phyloP scores from a whole-genome alignment of 2,113 vertebrate species.

The Daphoenositta chrysoptera region DNA sequence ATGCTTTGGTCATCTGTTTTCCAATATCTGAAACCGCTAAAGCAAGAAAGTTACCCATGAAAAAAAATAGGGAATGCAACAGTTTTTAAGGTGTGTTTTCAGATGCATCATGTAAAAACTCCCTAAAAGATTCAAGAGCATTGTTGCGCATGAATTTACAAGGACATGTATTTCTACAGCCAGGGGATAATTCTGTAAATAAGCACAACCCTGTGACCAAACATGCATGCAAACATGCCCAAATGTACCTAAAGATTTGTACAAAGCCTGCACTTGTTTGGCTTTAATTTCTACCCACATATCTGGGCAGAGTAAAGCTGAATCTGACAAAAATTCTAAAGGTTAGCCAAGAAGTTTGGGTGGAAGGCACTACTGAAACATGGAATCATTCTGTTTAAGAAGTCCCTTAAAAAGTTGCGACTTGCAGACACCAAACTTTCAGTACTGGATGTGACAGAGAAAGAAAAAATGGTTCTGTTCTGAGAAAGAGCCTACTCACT shows the following conservation, averaged over 20 bases:
- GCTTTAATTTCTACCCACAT: not conserved
- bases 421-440: not conserved
- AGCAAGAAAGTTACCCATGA: not conserved
- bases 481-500: not conserved
- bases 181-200: not conserved
- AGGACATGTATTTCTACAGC: not conserved
- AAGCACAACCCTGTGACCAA: not conserved
- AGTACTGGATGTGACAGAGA: not conserved
- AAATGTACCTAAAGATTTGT: not conserved
- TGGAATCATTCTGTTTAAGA: not conserved
- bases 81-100: not conserved
- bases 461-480: not conserved
- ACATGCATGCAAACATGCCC: not conserved
- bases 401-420: not conserved
- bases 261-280: not conserved
- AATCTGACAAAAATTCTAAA: not conserved
- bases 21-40: not conserved
- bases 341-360: not conserved
- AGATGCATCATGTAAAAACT: not conserved
- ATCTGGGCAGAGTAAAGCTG: not conserved
- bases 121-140: not conserved
- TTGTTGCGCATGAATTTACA: not conserved
- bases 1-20: not conserved
- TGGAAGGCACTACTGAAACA: not conserved
- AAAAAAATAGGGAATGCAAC: not conserved